A percentile compares a stretch with the other conserved stretches of the same genome.
Evolutionary conservation across 1,140 invertebrate species (phyloP).

Genomic region (Atta texana): DNA sequence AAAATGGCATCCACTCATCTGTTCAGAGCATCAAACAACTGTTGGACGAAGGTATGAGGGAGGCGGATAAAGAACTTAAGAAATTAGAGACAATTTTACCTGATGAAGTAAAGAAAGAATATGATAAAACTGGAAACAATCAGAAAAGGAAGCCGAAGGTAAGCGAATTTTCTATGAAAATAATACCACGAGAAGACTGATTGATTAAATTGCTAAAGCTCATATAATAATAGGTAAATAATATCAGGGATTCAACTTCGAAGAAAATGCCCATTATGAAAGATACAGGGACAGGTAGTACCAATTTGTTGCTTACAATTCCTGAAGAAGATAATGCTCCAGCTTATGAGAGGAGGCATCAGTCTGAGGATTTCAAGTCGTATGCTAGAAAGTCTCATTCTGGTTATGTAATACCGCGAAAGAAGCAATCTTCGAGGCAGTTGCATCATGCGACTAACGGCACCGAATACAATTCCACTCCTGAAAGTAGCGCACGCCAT

Average conservation of each 20-base stretch:
- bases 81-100: conserved; percentile 74
- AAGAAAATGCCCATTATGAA: conserved; percentile 49
- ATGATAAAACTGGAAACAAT: conserved; percentile 25
- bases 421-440: conserved; percentile 70
- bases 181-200: neutral
- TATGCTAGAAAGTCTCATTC: conserved; percentile 73
- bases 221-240: conserved; percentile 54
- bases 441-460: conserved; percentile 63
- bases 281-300: conserved; percentile 60
- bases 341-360: conserved; percentile 10
- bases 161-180: conserved; percentile 12
- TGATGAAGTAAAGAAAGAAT: conserved; percentile 63
- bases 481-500: conserved; percentile 73
- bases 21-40: conserved; percentile 60
- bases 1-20: conserved; percentile 31
- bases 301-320: conserved; percentile 75
- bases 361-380: conserved; percentile 59
- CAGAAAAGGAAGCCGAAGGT: conserved; percentile 40
- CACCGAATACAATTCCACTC: conserved; percentile 77
- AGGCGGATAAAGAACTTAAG: conserved; percentile 76
- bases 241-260: conserved; percentile 22
- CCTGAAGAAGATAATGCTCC: conserved; percentile 67
- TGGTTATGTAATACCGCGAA: conserved; percentile 72
- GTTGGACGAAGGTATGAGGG: conserved; percentile 71
- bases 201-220: conserved; percentile 35